Evolutionary conservation across 2,797 vertebrate species (phyloP).

Genomic region (Lophotriccus pileatus): DNA sequence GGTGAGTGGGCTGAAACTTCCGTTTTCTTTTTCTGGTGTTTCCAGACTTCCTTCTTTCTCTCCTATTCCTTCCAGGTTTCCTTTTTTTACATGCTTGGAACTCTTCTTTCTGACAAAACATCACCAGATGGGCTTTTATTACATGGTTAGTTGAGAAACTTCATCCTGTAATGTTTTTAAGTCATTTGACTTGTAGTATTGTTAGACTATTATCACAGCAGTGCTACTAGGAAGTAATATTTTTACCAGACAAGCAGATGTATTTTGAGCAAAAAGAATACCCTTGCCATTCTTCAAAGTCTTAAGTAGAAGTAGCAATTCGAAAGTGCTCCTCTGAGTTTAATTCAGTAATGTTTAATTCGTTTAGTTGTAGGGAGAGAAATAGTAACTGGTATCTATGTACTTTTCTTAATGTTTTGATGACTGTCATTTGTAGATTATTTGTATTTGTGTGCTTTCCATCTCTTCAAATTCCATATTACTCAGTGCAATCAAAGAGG

Average conservation of each 20-base stretch:
- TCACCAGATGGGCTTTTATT: background rate
- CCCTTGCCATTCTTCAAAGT: background rate
- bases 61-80: background rate
- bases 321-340: background rate
- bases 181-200: background rate
- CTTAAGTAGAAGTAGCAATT: background rate
- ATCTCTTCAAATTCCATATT: background rate
- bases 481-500: background rate
- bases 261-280: background rate
- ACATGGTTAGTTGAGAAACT: background rate
- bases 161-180: background rate
- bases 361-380: background rate
- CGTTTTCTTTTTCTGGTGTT: background rate
- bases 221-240: background rate
- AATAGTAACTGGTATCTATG: background rate
- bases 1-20: background rate
- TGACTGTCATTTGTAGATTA: background rate
- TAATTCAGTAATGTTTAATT: background rate
- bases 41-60: background rate
- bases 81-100: background rate
- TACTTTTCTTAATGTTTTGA: background rate
- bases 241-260: background rate
- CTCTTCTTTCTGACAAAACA: background rate
- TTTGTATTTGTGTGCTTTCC: background rate
- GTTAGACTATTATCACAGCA: background rate